Evolutionary conservation across 1,140 invertebrate genomes (phyloP).

Genomic region (Metaphire vulgaris): DNA sequence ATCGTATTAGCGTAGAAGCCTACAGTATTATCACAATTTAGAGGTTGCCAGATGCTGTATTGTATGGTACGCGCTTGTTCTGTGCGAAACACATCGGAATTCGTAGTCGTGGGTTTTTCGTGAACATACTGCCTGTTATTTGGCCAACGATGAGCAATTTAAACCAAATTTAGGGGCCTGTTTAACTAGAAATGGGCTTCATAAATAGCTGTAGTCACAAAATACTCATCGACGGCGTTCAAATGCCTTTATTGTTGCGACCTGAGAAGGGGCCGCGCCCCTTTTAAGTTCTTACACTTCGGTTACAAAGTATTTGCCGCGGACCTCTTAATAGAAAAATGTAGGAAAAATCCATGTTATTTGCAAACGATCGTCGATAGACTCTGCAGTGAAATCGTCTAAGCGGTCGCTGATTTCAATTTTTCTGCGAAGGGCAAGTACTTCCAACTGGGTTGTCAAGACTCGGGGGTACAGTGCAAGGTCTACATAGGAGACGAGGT

Average conservation of each 20-base stretch:
- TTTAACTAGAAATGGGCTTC: too few relatives aligned
- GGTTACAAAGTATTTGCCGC: background rate
- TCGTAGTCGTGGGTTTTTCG: too few relatives aligned
- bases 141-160: too few relatives aligned
- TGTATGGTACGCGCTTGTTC: too few relatives aligned
- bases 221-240: too few relatives aligned
- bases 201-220: too few relatives aligned
- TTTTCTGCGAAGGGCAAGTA: background rate
- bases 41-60: too few relatives aligned
- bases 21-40: too few relatives aligned
- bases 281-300: background rate
- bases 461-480: background rate
- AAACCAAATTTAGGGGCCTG: too few relatives aligned
- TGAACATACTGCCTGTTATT: too few relatives aligned
- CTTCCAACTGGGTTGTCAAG: background rate
- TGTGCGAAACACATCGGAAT: too few relatives aligned
- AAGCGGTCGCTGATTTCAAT: background rate
- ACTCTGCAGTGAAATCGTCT: background rate
- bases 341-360: background rate
- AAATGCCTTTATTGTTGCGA: background rate
- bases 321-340: background rate
- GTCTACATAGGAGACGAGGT: background rate
- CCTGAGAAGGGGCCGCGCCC: background rate
- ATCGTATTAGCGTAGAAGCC: too few relatives aligned
- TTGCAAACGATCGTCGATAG: background rate